Base-by-base conservation (phyloP, 2,888 invertebrate genomes). In the Drosophila melanocephala region DNA sequence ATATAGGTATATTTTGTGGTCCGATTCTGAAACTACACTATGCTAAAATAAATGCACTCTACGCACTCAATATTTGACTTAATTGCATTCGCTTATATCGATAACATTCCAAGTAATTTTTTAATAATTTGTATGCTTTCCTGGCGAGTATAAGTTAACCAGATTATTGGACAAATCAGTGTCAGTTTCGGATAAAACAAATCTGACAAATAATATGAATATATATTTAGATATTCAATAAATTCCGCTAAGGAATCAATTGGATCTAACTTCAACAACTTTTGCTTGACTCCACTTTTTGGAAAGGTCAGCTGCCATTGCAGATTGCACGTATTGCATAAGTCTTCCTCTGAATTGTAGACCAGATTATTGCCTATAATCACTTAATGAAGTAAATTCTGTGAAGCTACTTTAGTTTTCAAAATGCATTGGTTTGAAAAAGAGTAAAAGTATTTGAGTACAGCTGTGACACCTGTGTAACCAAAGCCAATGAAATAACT, bases 1-100 rank as follows among this genome's bases (percentile, higher is more conserved):
- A 1, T 42, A 0, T 5, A 5, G 10, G 0, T 0, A 42, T 42
- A 42, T 42, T n/a, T n/a, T n/a, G 2, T 42, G 5, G 5, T 0
- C 5, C 10, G 19, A 5, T 42, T 42, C 10, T n/a, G 10, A 10
- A 42, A n/a, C 9, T 14, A 14, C 22, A 6, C 16, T 6, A 12
- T 44, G 14, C 6, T 1, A 22, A 44, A 14, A n/a, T 5, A 5
- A 42, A 42, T n/a, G 1, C 5, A 19, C 19, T 37, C 16, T 3
- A 6, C 19, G 19, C 19, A 22, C 10, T 42, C 5, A n/a, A n/a
- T 42, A 10, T 42, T n/a, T 10, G 2, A 42, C 5, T 5, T n/a
- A n/a, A 37, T 5, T 2, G 14, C 35, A 5, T 35, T 16, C 6
- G 37, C 2, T 19, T 37, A 37, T 1, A 19, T 37, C 6, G 37